Percentiles rank a stretch among this genome's conserved stretches.
Evolutionary conservation across 2,113 vertebrate genomes (phyloP).

Genomic region (Australoheros scitulus): DNA sequence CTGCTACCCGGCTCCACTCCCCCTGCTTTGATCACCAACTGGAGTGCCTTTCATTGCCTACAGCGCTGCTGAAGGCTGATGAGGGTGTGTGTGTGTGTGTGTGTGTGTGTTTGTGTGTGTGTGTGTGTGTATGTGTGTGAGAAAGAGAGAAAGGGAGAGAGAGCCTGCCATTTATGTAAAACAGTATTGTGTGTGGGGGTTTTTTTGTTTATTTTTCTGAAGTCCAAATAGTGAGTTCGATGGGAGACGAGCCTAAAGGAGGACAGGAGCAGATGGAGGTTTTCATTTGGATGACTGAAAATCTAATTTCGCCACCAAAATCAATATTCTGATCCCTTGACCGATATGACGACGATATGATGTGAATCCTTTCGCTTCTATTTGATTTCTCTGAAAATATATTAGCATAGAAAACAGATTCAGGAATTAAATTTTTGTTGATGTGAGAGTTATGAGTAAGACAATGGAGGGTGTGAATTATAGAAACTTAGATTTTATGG

Average conservation of each 20-base stretch:
- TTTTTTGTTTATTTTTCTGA: conserved; percentile 8
- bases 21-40: conserved; percentile 75
- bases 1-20: conserved; percentile 57
- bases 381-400: conserved; percentile 40
- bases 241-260: neutral
- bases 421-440: conserved; percentile 16
- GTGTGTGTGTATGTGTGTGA: neutral
- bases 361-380: neutral
- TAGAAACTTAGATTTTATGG: neutral
- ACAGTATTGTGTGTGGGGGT: conserved; percentile 11
- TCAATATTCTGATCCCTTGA: conserved; percentile 46
- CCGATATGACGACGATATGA: conserved; percentile 33
- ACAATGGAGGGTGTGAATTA: conserved; percentile 17
- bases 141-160: neutral
- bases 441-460: conserved; percentile 11
- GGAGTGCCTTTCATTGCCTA: conserved; percentile 75
- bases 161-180: conserved; percentile 20
- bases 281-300: conserved; percentile 59
- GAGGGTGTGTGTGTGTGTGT: neutral
- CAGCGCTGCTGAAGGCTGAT: conserved; percentile 61
- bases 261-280: neutral
- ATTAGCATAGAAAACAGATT: conserved; percentile 20
- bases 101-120: neutral
- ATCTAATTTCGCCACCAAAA: conserved; percentile 43
- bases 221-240: neutral